Conservation (phyloP, 1,140 invertebrate species). For the Cydia fagiglandana region DNA sequence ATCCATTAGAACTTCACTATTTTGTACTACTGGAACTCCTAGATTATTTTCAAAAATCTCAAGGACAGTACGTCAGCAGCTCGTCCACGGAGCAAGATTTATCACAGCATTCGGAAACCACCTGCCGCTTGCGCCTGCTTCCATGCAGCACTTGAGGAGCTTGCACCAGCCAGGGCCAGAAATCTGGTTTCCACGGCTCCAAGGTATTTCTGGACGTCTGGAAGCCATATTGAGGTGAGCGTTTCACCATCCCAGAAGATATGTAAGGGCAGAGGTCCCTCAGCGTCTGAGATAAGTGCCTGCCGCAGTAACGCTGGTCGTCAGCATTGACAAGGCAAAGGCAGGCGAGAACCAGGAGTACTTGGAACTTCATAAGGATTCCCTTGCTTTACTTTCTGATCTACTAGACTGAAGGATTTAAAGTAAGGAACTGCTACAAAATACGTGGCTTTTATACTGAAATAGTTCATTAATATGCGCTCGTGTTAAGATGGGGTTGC, state of each 20-base stretch:
- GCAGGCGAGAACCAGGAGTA: slow-evolving; percentile 21
- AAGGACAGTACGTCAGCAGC: slow-evolving; percentile 33
- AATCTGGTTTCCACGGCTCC: slow-evolving; percentile 1
- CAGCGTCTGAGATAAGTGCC: slow-evolving; percentile 17
- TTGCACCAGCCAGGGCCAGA: slow-evolving; percentile 21
- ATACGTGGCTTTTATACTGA: slow-evolving; percentile 8
- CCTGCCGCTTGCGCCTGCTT: slow-evolving; percentile 20
- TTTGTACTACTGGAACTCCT: neutral
- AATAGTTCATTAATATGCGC: neutral
- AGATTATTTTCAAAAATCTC: neutral
- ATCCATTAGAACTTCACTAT: neutral
- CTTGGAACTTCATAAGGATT: slow-evolving; percentile 32
- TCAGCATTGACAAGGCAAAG: neutral
- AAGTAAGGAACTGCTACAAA: neutral
- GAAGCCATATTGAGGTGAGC: neutral
- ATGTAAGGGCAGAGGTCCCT: neutral
- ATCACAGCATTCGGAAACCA: slow-evolving; percentile 34
- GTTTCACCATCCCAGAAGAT: neutral
- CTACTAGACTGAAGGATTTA: neutral
- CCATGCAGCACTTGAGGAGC: slow-evolving; percentile 7
- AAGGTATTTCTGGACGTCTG: neutral
- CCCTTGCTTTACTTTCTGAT: neutral
- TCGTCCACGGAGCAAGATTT: slow-evolving; percentile 31
- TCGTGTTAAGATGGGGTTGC: neutral
- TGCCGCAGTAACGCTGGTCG: slow-evolving; percentile 31